These are phyloP conservation scores for Tuberolachnus salignus DNA, from an alignment of 2,888 invertebrate genomes.

Conservation along the genomic window DNA sequence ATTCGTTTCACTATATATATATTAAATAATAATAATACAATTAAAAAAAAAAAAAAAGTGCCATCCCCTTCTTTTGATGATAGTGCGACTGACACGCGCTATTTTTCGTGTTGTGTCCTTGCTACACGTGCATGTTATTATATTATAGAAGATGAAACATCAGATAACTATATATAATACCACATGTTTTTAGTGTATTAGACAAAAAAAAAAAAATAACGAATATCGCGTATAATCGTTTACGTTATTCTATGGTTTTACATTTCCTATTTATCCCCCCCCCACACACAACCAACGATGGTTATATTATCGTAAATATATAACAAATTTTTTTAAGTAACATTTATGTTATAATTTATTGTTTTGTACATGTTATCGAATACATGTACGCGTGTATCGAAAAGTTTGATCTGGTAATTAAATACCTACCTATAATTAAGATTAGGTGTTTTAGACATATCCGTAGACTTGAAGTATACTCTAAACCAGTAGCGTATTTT, in stretches of 20 bases:
- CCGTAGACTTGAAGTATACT: no score
- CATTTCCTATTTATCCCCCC: background rate
- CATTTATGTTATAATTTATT: no score
- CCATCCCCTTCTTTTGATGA: conserved; percentile 46
- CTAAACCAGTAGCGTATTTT: no score
- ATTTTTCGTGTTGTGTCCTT: conserved; percentile 32
- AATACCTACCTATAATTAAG: no score
- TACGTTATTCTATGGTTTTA: conserved; percentile 5
- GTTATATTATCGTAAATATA: no score
- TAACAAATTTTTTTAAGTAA: no score
- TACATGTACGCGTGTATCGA: no score
- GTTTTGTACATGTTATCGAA: no score
- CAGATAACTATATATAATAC: conserved; percentile 16
- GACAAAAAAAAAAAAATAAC: conserved; percentile 27
- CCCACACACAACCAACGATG: no score
- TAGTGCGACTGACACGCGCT: conserved; percentile 45
- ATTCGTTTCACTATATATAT: conserved; percentile 37
- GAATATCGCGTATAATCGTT: conserved; percentile 10
- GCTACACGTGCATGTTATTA: conserved; percentile 41
- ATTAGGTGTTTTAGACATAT: no score
- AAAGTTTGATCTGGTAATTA: no score
- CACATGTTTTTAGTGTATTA: conserved; percentile 46
- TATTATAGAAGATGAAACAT: conserved; percentile 35
- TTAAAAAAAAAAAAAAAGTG: conserved; percentile 32
- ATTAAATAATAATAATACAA: no score